These are phyloP conservation scores for Cantharis flavilabris DNA, from an alignment of 2,888 invertebrate species.

Conservation along the genomic window DNA sequence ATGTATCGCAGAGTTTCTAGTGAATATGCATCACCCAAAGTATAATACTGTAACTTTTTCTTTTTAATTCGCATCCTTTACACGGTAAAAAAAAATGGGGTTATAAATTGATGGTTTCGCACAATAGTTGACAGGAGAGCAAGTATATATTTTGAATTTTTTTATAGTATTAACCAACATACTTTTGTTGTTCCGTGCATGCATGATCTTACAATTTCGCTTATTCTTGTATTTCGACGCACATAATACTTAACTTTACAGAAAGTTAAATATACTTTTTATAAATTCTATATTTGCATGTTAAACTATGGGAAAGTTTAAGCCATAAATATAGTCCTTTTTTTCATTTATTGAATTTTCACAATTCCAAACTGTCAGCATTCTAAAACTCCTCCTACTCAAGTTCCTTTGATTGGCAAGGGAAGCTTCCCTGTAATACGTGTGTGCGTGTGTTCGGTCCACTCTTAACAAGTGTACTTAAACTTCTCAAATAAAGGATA, in stretches of 20 bases:
- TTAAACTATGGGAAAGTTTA: slow-evolving; percentile 24
- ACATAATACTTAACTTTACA: slow-evolving; percentile 14
- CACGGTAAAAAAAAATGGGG: slow-evolving; percentile 7
- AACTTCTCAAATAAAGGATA: slow-evolving; percentile 41
- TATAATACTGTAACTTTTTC: neutral
- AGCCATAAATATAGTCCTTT: slow-evolving; percentile 17
- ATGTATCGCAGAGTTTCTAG: slow-evolving; percentile 5
- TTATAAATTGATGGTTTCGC: slow-evolving; percentile 10
- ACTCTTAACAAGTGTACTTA: slow-evolving; percentile 39
- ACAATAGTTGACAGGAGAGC: neutral
- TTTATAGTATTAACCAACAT: slow-evolving; percentile 7
- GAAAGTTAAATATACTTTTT: slow-evolving; percentile 8
- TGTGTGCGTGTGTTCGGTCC: slow-evolving; percentile 35
- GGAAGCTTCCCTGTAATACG: slow-evolving; percentile 32
- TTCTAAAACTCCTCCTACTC: slow-evolving; percentile 40
- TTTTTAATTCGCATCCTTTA: slow-evolving; percentile 2
- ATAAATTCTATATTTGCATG: slow-evolving; percentile 22
- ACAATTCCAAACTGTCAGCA: slow-evolving; percentile 26
- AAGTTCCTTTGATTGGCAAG: slow-evolving; percentile 42
- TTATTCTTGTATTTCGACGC: slow-evolving; percentile 6
- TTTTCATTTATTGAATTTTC: slow-evolving; percentile 32
- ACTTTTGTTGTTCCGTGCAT: slow-evolving; percentile 6
- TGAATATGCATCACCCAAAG: neutral
- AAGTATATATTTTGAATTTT: neutral
- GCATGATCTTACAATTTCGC: neutral